Conservation (phyloP, 2,888 invertebrate species). For the Gerosis bhagava region DNA sequence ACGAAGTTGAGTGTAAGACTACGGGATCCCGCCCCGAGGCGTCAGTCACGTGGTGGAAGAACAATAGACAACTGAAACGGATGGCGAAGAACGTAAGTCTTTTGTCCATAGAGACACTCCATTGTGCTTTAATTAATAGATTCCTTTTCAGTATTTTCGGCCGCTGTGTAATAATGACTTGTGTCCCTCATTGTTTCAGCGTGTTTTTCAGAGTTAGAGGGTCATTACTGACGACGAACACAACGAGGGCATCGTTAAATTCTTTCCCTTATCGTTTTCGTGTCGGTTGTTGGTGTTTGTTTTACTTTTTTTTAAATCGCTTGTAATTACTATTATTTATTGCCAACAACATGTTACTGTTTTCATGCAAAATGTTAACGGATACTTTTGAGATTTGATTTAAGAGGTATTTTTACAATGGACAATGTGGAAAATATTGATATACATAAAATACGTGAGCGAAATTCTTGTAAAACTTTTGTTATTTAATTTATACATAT, state of each 20-base stretch:
- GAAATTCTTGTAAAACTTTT: too few species aligned
- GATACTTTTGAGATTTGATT: too few species aligned
- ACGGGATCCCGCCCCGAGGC: constrained; percentile 94
- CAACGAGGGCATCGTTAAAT: constrained; percentile 24
- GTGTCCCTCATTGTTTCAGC: constrained; percentile 36
- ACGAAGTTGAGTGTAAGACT: constrained; percentile 94
- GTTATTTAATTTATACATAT: too few species aligned
- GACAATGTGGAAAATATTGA: too few species aligned
- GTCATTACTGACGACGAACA: constrained; percentile 26
- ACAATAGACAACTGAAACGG: constrained; percentile 90
- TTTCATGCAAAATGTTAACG: too few species aligned
- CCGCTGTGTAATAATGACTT: constrained; percentile 38
- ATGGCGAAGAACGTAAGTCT: constrained; percentile 89
- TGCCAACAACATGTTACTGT: too few species aligned
- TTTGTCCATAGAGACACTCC: constrained; percentile 43
- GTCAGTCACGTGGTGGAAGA: constrained; percentile 95
- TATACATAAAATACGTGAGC: too few species aligned
- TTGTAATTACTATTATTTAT: constrained; percentile 7
- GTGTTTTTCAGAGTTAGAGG: constrained; percentile 24
- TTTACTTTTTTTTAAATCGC: constrained; percentile 12
- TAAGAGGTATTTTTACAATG: too few species aligned
- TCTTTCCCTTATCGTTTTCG: constrained; percentile 18
- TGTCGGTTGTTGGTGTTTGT: constrained; percentile 22
- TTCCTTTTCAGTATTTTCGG: constrained; percentile 51
- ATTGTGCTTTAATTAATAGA: constrained; percentile 67